These are phyloP conservation scores for Nephila pilipes DNA, from an alignment of 1,140 invertebrate genomes.

Conservation along the genomic window DNA sequence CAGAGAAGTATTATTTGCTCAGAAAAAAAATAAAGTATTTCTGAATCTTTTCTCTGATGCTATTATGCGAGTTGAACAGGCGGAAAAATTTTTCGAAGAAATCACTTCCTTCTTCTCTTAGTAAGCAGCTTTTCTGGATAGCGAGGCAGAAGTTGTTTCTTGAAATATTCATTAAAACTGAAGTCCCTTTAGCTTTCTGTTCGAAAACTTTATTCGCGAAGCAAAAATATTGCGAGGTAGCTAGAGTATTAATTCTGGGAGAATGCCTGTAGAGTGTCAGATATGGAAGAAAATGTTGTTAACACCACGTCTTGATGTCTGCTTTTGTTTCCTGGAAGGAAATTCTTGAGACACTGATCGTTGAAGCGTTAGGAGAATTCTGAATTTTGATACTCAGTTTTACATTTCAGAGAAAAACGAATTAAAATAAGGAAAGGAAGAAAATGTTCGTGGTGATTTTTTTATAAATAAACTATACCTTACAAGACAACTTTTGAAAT, in stretches of 20 bases:
- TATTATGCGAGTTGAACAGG: conserved; percentile 5
- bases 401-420: background rate
- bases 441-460: background rate
- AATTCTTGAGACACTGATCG: conserved; percentile 2
- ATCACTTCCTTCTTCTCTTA: background rate
- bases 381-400: background rate
- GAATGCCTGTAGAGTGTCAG: background rate
- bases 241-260: background rate
- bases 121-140: background rate
- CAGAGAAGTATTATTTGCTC: background rate
- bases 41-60: background rate
- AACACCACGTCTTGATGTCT: background rate
- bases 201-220: background rate
- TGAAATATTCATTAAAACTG: conserved; percentile 32
- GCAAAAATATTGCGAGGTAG: background rate
- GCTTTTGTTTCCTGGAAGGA: background rate
- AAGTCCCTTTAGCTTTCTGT: background rate
- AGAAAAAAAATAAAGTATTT: background rate
- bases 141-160: background rate
- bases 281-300: background rate
- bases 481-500: background rate
- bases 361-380: background rate
- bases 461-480: background rate
- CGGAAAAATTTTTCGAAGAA: conserved; percentile 14
- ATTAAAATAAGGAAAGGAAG: background rate